phyloP scores from a whole-genome alignment of 2,113 vertebrate species.

The Xenus cinereus region DNA sequence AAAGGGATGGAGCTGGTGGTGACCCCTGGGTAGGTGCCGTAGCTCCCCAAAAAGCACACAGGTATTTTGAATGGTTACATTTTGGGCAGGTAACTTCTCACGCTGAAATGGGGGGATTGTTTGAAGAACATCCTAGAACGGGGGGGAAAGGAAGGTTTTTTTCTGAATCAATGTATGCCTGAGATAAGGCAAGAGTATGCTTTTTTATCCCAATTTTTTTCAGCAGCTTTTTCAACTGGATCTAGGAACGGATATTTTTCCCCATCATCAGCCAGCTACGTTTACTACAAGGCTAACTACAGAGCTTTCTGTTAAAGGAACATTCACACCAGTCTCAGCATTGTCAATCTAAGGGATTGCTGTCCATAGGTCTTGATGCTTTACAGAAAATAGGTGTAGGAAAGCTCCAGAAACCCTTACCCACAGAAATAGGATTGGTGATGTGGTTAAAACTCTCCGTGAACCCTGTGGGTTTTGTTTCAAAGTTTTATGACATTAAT shows the following conservation, averaged over 20 bases:
- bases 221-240: not conserved
- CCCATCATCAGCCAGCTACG: accelerated
- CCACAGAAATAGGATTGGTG: not conserved
- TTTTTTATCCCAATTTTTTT: not conserved
- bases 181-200: not conserved
- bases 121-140: not conserved
- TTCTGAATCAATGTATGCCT: not conserved
- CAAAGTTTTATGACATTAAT: accelerated
- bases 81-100: not conserved
- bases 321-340: not conserved
- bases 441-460: not conserved
- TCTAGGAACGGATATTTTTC: not conserved
- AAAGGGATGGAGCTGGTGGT: not conserved
- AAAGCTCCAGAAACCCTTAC: not conserved
- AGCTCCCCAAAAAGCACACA: not conserved
- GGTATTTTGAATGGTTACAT: not conserved
- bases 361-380: accelerated
- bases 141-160: accelerated
- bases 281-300: not conserved
- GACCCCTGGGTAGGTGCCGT: accelerated
- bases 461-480: not conserved
- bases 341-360: not conserved
- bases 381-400: not conserved
- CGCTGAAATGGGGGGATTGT: not conserved
- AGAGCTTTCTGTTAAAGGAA: not conserved